Conservation (phyloP, 2,797 vertebrate genomes). For the Pseudochirops corinnae region DNA sequence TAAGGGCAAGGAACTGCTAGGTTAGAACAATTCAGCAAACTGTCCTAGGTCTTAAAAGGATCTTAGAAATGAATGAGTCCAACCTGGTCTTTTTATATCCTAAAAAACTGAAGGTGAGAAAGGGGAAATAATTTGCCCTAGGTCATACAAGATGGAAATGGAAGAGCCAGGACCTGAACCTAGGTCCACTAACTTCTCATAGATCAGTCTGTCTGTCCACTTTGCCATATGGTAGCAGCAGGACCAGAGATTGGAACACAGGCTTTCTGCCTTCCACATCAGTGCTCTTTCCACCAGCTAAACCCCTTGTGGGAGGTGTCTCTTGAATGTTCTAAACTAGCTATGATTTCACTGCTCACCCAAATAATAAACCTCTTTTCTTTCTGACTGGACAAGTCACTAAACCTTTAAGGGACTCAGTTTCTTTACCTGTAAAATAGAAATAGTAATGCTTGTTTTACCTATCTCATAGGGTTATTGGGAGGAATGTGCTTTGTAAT, state of each 20-base stretch:
- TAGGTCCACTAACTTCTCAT: background rate
- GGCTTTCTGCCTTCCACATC: background rate
- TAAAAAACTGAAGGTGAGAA: background rate
- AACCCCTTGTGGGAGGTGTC: background rate
- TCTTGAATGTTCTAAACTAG: background rate
- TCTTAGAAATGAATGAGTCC: background rate
- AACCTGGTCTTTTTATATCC: background rate
- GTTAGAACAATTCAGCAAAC: background rate
- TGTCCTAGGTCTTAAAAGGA: background rate
- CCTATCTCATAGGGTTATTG: background rate
- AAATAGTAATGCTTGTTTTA: background rate
- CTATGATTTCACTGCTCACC: background rate
- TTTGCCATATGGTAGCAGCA: background rate
- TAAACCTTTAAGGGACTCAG: background rate
- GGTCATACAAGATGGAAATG: background rate
- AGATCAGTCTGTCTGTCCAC: background rate
- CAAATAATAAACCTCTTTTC: background rate
- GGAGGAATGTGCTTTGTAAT: background rate
- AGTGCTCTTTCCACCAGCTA: background rate
- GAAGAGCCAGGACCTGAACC: background rate
- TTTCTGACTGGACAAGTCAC: background rate
- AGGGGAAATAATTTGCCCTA: background rate
- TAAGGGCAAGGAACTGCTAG: background rate
- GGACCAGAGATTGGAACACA: background rate
- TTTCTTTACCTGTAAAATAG: background rate